phyloP scores from a whole-genome alignment of 2,113 vertebrate species.

The Odobenus rosmarus region DNA sequence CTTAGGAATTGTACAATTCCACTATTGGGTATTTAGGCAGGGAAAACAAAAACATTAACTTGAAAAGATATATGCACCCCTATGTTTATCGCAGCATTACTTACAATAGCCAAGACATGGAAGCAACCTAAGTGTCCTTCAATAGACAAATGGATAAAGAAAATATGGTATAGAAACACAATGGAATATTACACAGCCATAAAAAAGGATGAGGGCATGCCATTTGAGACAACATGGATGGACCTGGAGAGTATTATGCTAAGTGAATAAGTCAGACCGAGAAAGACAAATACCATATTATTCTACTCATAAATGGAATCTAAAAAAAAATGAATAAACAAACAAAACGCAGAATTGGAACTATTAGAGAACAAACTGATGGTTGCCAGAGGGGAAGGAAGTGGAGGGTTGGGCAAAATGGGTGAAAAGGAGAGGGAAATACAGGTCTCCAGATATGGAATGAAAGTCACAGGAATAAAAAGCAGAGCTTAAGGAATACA shows the following conservation, averaged over 20 bases:
- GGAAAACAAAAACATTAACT: not conserved
- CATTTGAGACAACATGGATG: not conserved
- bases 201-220: not conserved
- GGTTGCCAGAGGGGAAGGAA: not conserved
- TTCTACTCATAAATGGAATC: not conserved
- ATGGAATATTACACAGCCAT: not conserved
- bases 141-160: not conserved
- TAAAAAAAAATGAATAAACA: not conserved
- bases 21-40: not conserved
- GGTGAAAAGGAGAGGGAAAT: not conserved
- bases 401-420: not conserved
- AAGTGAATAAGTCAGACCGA: not conserved
- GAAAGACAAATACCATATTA: not conserved
- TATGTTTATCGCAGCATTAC: not conserved
- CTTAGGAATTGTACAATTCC: not conserved
- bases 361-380: not conserved
- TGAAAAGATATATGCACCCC: not conserved
- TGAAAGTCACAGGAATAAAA: not conserved
- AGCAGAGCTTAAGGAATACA: not conserved
- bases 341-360: not conserved
- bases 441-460: not conserved
- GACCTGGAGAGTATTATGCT: not conserved
- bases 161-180: not conserved
- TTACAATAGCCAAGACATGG: not conserved
- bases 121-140: not conserved